Evolutionary conservation across 2,888 invertebrate genomes (phyloP), one percentile per base, ranked within the genome.

Genomic region (Mythimna ferrago): DNA sequence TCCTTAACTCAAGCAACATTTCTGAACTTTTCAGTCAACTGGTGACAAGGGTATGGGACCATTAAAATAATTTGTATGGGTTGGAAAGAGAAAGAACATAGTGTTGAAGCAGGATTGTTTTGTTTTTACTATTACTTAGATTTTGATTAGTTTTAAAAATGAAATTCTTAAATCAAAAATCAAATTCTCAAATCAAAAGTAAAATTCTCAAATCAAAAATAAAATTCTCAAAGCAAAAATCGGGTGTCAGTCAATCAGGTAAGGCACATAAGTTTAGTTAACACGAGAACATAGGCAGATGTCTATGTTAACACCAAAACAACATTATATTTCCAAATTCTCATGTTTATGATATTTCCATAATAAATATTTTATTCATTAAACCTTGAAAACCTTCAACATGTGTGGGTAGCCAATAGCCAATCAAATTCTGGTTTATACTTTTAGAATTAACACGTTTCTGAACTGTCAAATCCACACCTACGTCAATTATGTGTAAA

Each of bases 381-480:
- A 75, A 64, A 72, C 70, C 64, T 74, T 65, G 61, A 77, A 41
- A 79, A 70, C 44, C 71, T 65, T 75, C 66, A 69, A 76, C 48
- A 65, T 44, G 84, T 86, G 86, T 88, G 85, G 86, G 87, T 84
- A 76, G 80, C 69, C 76, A 86, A 86, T 84, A 74, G 79, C 70
- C 76, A 86, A 86, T 84, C 86, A 83, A 86, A 87, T 85, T 87
- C 87, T 87, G 77, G 78, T 87, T 82, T 81, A 67, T 83, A 58
- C 66, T 82, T 80, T 67, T 85, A 54, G 62, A 81, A 80, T 86
- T 85, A 84, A 86, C 87, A 86, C 79, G 66, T 86, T 72, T 84
- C 68, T 78, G 80, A 83, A 69, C 83, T 86, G 87, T 90, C 87
- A 86, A 84, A 69, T 82, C 79, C 75, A 89, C 90, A 88, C 90